Conservation (phyloP, 2,888 invertebrate genomes). For the Tachina lurida region DNA sequence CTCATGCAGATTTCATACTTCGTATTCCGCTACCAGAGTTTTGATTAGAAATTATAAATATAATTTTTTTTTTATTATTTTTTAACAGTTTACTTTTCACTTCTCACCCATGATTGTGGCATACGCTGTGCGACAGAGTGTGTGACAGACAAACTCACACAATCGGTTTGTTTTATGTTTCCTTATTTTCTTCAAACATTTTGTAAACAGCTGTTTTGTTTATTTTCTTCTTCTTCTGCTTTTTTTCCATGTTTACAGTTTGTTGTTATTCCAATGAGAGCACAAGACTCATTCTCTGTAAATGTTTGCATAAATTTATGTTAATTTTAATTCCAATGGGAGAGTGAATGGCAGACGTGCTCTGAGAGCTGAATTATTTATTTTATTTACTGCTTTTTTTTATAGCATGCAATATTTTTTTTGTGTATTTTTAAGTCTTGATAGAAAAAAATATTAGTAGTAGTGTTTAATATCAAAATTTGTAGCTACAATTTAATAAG, state of each 20-base stretch:
- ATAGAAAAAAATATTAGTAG: background rate
- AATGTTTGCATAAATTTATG: background rate
- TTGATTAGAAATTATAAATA: background rate
- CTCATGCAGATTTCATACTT: background rate
- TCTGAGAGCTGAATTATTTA: background rate
- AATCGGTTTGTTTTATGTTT: conserved; percentile 20
- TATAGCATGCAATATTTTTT: conserved; percentile 41
- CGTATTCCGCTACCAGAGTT: background rate
- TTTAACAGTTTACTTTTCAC: conserved; percentile 30
- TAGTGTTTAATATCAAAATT: background rate
- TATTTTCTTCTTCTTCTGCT: conserved; percentile 2
- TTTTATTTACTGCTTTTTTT: background rate
- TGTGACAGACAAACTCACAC: conserved; percentile 8
- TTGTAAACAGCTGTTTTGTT: conserved; percentile 67
- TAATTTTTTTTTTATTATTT: background rate
- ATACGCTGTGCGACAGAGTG: background rate
- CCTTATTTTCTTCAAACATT: conserved; percentile 19
- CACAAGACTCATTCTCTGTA: background rate
- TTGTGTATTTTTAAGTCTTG: background rate
- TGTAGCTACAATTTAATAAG: no score
- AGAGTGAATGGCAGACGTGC: conserved; percentile 8
- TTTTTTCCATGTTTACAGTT: conserved; percentile 25
- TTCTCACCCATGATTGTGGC: background rate
- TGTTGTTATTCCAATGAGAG: conserved; percentile 51
- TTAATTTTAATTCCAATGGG: conserved; percentile 54